Conservation (phyloP, 53 echinoderm and acorn worm species). For the Stichopus horrens region DNA sequence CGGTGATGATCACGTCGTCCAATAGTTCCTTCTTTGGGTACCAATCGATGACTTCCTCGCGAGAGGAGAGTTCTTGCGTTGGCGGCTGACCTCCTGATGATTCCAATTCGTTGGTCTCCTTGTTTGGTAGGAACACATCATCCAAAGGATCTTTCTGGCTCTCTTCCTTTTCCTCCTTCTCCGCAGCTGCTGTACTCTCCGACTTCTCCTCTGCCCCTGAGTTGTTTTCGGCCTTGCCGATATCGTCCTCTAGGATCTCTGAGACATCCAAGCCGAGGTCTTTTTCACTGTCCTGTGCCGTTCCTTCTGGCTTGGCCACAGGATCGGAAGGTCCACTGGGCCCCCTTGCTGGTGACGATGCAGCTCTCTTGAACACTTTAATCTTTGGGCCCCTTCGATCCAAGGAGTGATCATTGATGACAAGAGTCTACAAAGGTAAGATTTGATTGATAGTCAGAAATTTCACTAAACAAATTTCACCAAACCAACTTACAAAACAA, state of each 20-base stretch:
- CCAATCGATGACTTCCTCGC: slow-evolving; percentile 49
- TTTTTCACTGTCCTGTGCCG: neutral
- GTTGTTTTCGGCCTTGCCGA: neutral
- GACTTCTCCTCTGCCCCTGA: neutral
- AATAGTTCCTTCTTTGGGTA: slow-evolving; percentile 55
- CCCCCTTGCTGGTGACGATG: slow-evolving; percentile 17
- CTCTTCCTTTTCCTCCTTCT: neutral
- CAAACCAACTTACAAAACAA: no score
- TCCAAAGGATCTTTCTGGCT: slow-evolving; percentile 20
- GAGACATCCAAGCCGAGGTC: slow-evolving; percentile 21
- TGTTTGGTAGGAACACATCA: slow-evolving; percentile 21
- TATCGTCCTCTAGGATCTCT: slow-evolving; percentile 19
- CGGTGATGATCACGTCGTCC: slow-evolving; percentile 66
- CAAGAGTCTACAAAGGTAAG: slow-evolving; percentile 16
- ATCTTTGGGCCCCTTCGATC: slow-evolving; percentile 2
- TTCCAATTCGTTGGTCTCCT: neutral
- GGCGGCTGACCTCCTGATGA: neutral
- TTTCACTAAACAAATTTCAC: no score
- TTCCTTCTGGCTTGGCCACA: neutral
- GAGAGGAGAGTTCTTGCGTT: neutral
- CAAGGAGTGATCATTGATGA: slow-evolving; percentile 20
- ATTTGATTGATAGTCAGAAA: no score
- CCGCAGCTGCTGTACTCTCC: neutral
- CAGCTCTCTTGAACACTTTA: slow-evolving; percentile 27
- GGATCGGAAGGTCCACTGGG: neutral